Percentiles rank a stretch among this genome's conserved stretches.
These are phyloP conservation scores for Phrixothrix hirtus DNA, from an alignment of 2,888 invertebrate genomes.

Conservation along the genomic window DNA sequence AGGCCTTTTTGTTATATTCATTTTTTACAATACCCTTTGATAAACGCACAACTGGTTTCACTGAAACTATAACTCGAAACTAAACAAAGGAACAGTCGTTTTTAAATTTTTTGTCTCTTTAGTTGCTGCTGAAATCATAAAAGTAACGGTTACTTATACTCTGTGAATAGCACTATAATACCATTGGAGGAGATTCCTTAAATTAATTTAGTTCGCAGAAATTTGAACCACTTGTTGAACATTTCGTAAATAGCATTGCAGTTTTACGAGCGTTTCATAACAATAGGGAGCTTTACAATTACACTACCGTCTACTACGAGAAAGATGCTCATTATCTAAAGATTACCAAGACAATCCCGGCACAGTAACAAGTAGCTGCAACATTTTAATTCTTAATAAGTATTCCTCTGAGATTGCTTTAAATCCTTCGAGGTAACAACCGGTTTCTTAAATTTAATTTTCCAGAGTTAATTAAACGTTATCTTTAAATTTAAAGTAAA, in stretches of 20 bases:
- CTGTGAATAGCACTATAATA: conserved; percentile 12
- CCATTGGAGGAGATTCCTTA: conserved; percentile 12
- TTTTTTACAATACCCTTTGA: conserved; percentile 30
- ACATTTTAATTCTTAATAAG: conserved; percentile 40
- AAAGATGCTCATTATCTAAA: conserved; percentile 44
- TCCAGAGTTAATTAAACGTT: too few species aligned
- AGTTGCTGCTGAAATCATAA: conserved; percentile 13
- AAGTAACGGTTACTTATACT: conserved; percentile 23
- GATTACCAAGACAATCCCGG: conserved; percentile 44
- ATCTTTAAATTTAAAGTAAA: too few species aligned
- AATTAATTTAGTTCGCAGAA: conserved; percentile 34
- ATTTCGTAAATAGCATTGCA: conserved; percentile 29
- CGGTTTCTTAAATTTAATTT: conserved; percentile 3
- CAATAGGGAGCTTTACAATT: conserved; percentile 38
- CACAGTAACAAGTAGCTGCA: conserved; percentile 24
- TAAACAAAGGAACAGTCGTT: conserved; percentile 37
- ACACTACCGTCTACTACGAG: conserved; percentile 38
- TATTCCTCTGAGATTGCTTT: conserved; percentile 5
- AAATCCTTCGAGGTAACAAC: too few species aligned
- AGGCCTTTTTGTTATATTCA: conserved; percentile 29
- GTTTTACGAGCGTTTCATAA: conserved; percentile 40
- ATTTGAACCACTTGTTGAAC: conserved; percentile 42
- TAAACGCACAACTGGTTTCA: conserved; percentile 35
- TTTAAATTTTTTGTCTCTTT: conserved; percentile 13
- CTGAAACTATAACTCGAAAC: conserved; percentile 39